Percentiles rank a stretch among this genome's conserved stretches.
phyloP scores from a whole-genome alignment of 2,888 invertebrate genomes.

The Diadromus collaris region DNA sequence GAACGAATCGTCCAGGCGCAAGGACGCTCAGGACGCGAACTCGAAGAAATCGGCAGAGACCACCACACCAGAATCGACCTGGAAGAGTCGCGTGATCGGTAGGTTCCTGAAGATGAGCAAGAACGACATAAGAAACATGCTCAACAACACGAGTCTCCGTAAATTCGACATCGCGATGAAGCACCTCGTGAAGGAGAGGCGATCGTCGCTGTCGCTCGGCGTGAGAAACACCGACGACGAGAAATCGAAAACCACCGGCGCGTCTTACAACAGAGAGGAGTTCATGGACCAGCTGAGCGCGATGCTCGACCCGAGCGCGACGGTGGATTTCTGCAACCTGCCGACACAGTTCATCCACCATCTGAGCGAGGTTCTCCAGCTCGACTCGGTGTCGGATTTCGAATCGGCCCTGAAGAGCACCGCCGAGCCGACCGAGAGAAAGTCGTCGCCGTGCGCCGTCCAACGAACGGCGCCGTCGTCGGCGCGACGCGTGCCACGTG shows the following conservation, averaged over 20 bases:
- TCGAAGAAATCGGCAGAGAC: slow-evolving; percentile 47
- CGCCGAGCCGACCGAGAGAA: slow-evolving; percentile 34
- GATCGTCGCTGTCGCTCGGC: slow-evolving; percentile 71
- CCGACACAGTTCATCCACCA: slow-evolving; percentile 84
- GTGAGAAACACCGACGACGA: slow-evolving; percentile 76
- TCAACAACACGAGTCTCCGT: slow-evolving; percentile 76
- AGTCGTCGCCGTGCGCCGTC: background rate
- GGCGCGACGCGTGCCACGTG: slow-evolving; percentile 46
- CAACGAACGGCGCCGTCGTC: background rate
- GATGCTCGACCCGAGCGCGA: slow-evolving; percentile 83
- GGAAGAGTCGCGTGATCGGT: slow-evolving; percentile 76
- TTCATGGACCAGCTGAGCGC: slow-evolving; percentile 80
- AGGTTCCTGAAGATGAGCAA: slow-evolving; percentile 78
- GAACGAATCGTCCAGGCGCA: background rate
- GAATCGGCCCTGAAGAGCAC: background rate
- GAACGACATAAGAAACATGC: slow-evolving; percentile 78
- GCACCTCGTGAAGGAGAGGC: slow-evolving; percentile 75
- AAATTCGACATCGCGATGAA: slow-evolving; percentile 78
- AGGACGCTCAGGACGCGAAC: slow-evolving; percentile 15
- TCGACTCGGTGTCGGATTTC: slow-evolving; percentile 68
- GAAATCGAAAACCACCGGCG: slow-evolving; percentile 67
- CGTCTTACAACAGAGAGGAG: slow-evolving; percentile 73
- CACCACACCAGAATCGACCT: slow-evolving; percentile 66
- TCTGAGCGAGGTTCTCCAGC: slow-evolving; percentile 82
- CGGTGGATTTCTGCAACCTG: slow-evolving; percentile 82